Percentiles rank a stretch among this genome's conserved stretches.
These are phyloP conservation scores for Nyctibius bracteatus DNA, from an alignment of 2,113 vertebrate species.

Conservation along the genomic window DNA sequence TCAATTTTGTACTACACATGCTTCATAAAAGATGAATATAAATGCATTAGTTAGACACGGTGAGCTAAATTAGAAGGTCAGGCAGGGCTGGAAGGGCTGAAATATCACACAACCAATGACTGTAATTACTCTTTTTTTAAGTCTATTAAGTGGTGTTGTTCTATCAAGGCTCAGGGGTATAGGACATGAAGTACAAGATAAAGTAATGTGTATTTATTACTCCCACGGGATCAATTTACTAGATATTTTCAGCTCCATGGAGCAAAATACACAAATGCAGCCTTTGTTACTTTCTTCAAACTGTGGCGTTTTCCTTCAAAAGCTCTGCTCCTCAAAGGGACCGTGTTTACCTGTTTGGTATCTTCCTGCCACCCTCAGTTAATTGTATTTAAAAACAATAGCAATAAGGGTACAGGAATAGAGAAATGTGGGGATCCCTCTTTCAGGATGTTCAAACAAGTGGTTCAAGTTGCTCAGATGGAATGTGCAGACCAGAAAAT, in stretches of 20 bases:
- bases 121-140: slow-evolving; percentile 90
- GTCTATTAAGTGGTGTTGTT: slow-evolving; percentile 88
- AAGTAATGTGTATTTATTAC: slow-evolving; percentile 87
- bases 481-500: slow-evolving; percentile 14
- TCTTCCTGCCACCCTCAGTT: neutral
- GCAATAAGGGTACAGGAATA: neutral
- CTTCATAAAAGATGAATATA: slow-evolving; percentile 85
- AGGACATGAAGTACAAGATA: slow-evolving; percentile 87
- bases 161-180: slow-evolving; percentile 84
- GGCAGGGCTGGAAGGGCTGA: slow-evolving; percentile 83
- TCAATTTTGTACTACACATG: slow-evolving; percentile 76
- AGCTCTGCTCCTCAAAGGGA: slow-evolving; percentile 15
- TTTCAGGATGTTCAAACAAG: slow-evolving; percentile 30
- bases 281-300: slow-evolving; percentile 77
- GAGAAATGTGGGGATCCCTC: neutral
- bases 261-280: slow-evolving; percentile 81
- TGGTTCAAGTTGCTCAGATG: neutral
- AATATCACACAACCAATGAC: slow-evolving; percentile 84
- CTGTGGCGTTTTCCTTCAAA: slow-evolving; percentile 64
- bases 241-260: slow-evolving; percentile 83
- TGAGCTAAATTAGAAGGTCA: slow-evolving; percentile 86
- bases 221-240: slow-evolving; percentile 87
- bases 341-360: neutral
- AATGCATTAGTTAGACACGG: slow-evolving; percentile 82
- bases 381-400: neutral